These are phyloP conservation scores for Acrocephalus arundinaceus DNA, from an alignment of 2,113 vertebrate genomes.

Conservation along the genomic window DNA sequence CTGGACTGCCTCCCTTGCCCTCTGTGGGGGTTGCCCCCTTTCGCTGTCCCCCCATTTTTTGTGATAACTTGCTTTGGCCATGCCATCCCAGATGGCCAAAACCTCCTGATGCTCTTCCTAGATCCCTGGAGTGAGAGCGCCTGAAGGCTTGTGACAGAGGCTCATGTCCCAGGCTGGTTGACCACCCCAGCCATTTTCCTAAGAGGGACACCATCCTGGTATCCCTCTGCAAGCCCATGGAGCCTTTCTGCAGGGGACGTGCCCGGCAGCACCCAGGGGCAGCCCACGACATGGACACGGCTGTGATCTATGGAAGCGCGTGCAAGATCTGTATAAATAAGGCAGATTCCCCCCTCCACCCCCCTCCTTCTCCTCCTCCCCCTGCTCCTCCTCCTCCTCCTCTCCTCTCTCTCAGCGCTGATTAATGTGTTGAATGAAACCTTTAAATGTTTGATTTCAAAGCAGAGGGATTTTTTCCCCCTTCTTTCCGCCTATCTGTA, in stretches of 20 bases:
- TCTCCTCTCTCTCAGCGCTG: slow-evolving; percentile 39
- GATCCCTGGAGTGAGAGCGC: accelerated
- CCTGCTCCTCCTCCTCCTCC: slow-evolving; percentile 1
- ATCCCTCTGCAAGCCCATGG: accelerated
- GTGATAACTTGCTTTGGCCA: accelerated
- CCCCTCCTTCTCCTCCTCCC: background rate
- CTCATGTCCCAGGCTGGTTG: background rate
- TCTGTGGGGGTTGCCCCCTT: background rate
- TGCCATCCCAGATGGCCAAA: accelerated
- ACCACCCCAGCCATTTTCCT: background rate
- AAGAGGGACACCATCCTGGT: accelerated
- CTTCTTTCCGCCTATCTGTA: background rate
- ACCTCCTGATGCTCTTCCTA: background rate
- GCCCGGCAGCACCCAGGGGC: background rate
- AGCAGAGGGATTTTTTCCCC: slow-evolving; percentile 40
- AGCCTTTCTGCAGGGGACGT: background rate
- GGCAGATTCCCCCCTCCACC: background rate
- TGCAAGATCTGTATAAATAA: slow-evolving; percentile 63
- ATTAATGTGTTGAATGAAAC: slow-evolving; percentile 67
- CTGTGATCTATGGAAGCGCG: slow-evolving; percentile 42
- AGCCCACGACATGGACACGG: background rate
- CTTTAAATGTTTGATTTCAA: slow-evolving; percentile 71
- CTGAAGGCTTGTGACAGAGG: accelerated
- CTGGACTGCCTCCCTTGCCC: background rate
- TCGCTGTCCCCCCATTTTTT: background rate